Base-by-base conservation (phyloP, 2,797 vertebrate species). In the Myioborus melanocephalus region DNA sequence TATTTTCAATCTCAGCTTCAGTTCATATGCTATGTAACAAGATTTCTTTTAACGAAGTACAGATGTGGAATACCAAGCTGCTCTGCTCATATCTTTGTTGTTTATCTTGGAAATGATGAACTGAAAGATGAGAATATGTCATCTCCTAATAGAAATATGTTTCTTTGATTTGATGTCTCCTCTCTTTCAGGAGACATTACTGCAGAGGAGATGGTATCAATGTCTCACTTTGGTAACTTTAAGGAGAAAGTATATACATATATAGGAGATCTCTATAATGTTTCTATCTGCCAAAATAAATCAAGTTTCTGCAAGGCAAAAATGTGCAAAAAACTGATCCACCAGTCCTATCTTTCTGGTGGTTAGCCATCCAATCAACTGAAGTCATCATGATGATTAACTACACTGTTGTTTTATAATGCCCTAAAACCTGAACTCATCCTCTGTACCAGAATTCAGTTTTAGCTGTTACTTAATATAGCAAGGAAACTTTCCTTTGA, bases 401-500 rank as follows among this genome's bases (percentile, higher is more conserved):
- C 24, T 81, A 87, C 17, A 21, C 5, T 49, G 8, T 26, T 77
- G 20, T 60, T 87, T 80, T 35, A 47, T 39, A 92, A 72, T 50
- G 37, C 6, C 7, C 3, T 76, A 73, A 90, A 93, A 84, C 24
- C 27, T 77, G 44, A 85, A 73, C 8, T 90, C 35, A 60, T 59
- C 13, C 43, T 71, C 68, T 71, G 18, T 43, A 81, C 70, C n/a
- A 39, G 17, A 76, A 77, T 89, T 87, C n/a, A 72, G 43, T 78
- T 26, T 84, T 77, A 92, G 64, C 6, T 94, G 35, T 91, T 82
- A 60, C 43, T 75, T 91, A 89, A 71, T 87, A 92, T 43, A 8
- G 5, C 32, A 92, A 86, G 83, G 43, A 81, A 78, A 85, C 21
- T 92, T 90, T 60, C 37, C 91, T 93, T 83, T 87, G 68, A 78